A percentile compares a stretch with the other conserved stretches of the same genome.
Conservation (phyloP, 2,113 vertebrate species). For the Nasalis larvatus region DNA sequence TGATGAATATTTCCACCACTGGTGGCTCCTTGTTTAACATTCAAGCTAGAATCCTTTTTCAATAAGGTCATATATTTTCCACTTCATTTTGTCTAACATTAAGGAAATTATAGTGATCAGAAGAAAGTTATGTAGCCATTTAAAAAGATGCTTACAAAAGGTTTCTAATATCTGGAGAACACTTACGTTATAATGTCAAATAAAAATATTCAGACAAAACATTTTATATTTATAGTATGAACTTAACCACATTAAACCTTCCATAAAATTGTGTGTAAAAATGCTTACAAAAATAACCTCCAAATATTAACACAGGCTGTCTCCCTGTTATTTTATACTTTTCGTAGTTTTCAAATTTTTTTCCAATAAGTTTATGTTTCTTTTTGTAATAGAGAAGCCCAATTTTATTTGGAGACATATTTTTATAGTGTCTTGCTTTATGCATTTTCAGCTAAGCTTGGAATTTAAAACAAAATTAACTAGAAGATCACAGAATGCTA, state of each 20-base stretch:
- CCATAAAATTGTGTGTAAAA: background rate
- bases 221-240: background rate
- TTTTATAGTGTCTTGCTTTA: background rate
- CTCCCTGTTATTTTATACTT: slow-evolving; percentile 38
- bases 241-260: slow-evolving; percentile 7
- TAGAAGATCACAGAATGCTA: background rate
- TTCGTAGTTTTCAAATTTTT: slow-evolving; percentile 3
- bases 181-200: background rate
- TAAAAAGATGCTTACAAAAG: slow-evolving; percentile 41
- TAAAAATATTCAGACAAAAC: background rate
- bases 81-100: background rate
- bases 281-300: background rate
- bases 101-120: slow-evolving; percentile 2
- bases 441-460: slow-evolving; percentile 13
- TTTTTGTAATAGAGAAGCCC: background rate
- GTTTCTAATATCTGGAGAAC: slow-evolving; percentile 7
- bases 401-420: slow-evolving; percentile 41
- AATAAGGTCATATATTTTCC: background rate
- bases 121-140: background rate
- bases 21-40: background rate
- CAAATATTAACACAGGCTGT: background rate
- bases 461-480: slow-evolving; percentile 46
- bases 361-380: background rate
- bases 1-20: background rate
- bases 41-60: background rate